These are phyloP conservation scores for Brachyhypopomus gauderio DNA, from an alignment of 2,113 vertebrate genomes.

Conservation along the genomic window DNA sequence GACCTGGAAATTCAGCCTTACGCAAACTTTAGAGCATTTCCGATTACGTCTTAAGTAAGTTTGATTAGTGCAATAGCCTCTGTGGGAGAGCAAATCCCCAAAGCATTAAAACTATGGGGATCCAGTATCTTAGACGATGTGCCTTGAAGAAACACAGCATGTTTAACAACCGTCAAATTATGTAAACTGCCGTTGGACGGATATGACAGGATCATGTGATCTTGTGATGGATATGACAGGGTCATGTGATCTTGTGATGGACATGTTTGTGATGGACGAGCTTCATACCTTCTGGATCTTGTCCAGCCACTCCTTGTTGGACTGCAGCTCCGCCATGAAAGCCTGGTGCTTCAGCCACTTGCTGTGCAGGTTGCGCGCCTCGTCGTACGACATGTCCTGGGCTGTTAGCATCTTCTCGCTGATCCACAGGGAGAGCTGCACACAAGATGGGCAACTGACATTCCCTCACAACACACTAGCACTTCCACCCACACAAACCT, in stretches of 20 bases:
- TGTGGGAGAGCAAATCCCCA: not conserved
- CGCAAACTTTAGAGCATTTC: not conserved
- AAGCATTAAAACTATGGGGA: not conserved
- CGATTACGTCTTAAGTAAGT: not conserved
- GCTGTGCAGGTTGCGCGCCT: constrained; percentile 94
- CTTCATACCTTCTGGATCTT: constrained; percentile 91
- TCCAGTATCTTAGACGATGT: too few relatives aligned
- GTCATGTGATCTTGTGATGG: not conserved
- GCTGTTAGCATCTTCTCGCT: constrained; percentile 99
- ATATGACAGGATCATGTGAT: not conserved
- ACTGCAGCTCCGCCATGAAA: constrained; percentile 91
- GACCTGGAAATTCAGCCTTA: not conserved
- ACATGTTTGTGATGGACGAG: not conserved
- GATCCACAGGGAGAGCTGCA: constrained; percentile 94
- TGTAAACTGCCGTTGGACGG: too few relatives aligned
- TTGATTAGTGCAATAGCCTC: not conserved
- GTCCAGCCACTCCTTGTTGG: constrained; percentile 99
- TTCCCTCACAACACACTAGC: not conserved
- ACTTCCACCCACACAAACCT: too few relatives aligned
- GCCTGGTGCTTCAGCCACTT: constrained; percentile 91
- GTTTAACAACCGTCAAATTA: too few relatives aligned
- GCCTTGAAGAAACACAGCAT: too few relatives aligned
- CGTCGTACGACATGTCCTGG: constrained; percentile 98
- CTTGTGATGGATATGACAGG: not conserved
- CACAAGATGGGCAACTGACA: not conserved